These are phyloP conservation scores for Philhelius pedissequus DNA, from an alignment of 2,888 invertebrate genomes.

Conservation along the genomic window DNA sequence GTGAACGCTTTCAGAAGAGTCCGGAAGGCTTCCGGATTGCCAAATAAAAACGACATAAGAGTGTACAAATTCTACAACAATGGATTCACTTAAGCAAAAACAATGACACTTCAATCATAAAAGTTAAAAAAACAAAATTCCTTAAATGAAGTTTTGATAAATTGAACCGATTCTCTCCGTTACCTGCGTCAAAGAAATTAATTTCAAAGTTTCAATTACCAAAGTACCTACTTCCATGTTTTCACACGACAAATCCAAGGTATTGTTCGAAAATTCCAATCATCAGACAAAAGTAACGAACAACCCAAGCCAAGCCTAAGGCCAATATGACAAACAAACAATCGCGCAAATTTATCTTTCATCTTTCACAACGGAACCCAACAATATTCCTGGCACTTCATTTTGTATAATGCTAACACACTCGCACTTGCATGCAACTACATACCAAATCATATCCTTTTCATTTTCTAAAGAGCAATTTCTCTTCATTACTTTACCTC, in stretches of 20 bases:
- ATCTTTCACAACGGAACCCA: conserved; percentile 43
- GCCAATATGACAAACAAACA: conserved; percentile 21
- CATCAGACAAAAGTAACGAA: conserved; percentile 34
- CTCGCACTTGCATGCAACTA: not conserved
- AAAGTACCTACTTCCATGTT: not conserved
- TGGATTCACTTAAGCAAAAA: too few relatives aligned
- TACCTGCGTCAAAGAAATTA: not conserved
- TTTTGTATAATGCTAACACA: conserved; percentile 2
- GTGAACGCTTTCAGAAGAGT: too few relatives aligned
- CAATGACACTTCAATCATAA: too few relatives aligned
- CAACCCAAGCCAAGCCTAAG: conserved; percentile 7
- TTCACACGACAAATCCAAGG: conserved; percentile 15
- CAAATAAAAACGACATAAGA: too few relatives aligned
- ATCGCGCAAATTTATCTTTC: conserved; percentile 55
- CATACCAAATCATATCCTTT: not conserved
- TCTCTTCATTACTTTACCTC: conserved; percentile 65
- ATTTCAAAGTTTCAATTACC: conserved; percentile 1
- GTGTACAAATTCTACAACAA: too few relatives aligned
- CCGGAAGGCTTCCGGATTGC: too few relatives aligned
- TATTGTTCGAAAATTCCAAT: conserved; percentile 45
- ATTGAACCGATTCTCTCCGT: not conserved
- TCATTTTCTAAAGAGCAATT: conserved; percentile 42
- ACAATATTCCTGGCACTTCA: conserved; percentile 43
- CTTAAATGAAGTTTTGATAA: too few relatives aligned
- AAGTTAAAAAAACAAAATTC: too few relatives aligned